Percentiles rank a stretch among this genome's conserved stretches.
These are phyloP conservation scores for Melieria picta DNA, from an alignment of 2,888 invertebrate genomes.

Conservation along the genomic window DNA sequence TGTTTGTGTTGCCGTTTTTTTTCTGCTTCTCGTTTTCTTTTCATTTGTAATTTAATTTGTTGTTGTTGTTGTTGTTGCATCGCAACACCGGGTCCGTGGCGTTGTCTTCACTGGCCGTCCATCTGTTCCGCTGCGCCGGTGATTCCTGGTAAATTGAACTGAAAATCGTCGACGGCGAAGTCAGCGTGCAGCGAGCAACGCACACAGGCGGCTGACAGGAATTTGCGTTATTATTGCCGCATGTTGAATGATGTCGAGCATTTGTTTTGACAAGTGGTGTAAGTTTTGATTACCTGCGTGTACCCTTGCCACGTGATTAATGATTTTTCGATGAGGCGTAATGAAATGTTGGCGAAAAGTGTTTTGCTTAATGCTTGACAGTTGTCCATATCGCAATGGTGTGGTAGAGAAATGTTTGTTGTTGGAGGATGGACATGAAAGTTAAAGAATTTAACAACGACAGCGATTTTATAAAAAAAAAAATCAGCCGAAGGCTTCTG, in stretches of 20 bases:
- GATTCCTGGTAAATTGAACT: slow-evolving; percentile 3
- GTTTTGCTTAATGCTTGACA: background rate
- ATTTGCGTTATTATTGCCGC: slow-evolving; percentile 55
- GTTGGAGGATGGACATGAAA: too few species aligned
- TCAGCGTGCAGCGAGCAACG: too few species aligned
- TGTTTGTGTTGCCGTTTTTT: slow-evolving; percentile 22
- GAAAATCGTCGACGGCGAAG: too few species aligned
- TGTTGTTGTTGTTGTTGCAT: slow-evolving; percentile 17
- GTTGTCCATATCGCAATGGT: too few species aligned
- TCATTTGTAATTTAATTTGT: slow-evolving; percentile 35
- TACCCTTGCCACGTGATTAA: slow-evolving; percentile 50
- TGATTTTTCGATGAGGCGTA: slow-evolving; percentile 42
- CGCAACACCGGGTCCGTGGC: background rate
- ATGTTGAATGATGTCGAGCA: slow-evolving; percentile 63
- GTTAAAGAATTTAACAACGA: too few species aligned
- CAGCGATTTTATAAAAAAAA: too few species aligned
- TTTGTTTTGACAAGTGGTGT: slow-evolving; percentile 63
- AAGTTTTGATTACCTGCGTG: slow-evolving; percentile 43
- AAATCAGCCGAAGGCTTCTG: too few species aligned
- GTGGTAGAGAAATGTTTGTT: too few species aligned
- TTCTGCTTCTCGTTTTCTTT: slow-evolving; percentile 45
- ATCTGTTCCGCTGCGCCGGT: background rate
- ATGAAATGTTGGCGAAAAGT: slow-evolving; percentile 24
- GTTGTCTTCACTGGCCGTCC: slow-evolving; percentile 24
- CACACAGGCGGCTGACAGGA: slow-evolving; percentile 26